A percentile compares a stretch with the other conserved stretches of the same genome.
phyloP scores from a whole-genome alignment of 1,140 invertebrate species.

The Zaprionus camerounensis region DNA sequence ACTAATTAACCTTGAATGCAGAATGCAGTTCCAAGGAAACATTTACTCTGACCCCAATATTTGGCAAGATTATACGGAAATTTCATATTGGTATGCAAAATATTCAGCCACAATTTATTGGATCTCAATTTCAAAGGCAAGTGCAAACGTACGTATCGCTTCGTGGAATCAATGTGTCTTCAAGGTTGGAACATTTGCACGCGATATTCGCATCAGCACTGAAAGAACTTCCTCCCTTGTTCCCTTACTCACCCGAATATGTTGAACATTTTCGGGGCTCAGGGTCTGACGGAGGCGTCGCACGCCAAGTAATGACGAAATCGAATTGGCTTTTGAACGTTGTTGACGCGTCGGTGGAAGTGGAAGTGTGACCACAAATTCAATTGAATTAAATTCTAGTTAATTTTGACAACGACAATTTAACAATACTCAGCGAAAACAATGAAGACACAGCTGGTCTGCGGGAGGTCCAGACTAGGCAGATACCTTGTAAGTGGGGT shows the following conservation, averaged over 20 bases:
- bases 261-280: conserved; percentile 12
- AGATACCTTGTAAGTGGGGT: not conserved
- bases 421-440: conserved; percentile 45
- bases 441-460: conserved; percentile 7
- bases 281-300: conserved; percentile 12
- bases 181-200: conserved; percentile 63
- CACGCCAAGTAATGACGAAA: conserved; percentile 62
- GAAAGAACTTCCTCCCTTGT: conserved; percentile 6
- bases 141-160: conserved; percentile 5
- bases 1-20: conserved; percentile 17
- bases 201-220: conserved; percentile 60
- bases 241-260: not conserved
- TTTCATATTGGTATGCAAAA: conserved; percentile 47
- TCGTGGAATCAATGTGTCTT: conserved; percentile 45
- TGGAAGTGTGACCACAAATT: conserved; percentile 67
- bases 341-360: conserved; percentile 38
- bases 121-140: conserved; percentile 12
- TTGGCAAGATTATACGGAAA: conserved; percentile 49
- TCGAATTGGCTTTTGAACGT: conserved; percentile 48
- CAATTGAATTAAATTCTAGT: conserved; percentile 74
- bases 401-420: conserved; percentile 53
- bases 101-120: conserved; percentile 42
- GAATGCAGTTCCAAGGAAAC: conserved; percentile 33
- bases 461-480: not conserved
- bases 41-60: conserved; percentile 9